Evolutionary conservation across 2,113 vertebrate genomes (phyloP), one percentile per base, ranked within the genome.

Genomic region (Puma concolor): DNA sequence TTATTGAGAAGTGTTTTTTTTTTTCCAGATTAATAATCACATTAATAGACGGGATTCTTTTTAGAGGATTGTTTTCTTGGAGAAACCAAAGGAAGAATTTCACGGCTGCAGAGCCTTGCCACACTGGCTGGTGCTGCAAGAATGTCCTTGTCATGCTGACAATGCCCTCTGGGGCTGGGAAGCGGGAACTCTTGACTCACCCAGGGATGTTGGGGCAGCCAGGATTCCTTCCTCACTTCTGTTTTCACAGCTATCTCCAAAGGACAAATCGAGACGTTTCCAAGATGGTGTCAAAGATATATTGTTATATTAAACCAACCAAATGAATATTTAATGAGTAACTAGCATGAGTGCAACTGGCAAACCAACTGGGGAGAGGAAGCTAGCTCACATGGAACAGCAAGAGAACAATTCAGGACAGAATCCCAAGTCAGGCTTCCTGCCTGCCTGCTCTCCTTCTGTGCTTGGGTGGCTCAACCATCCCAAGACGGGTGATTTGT

Each of bases 21-120:
- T 96, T 97, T 96, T 81, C 95, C 96, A 96, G 96, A 98, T 98
- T 98, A 98, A 98, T 98, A 98, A 98, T 98, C 97, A 96, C 94
- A 98, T 97, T 98, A 98, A 98, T 97, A 97, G 91, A 96, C 4
- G 57, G 97, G 88, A 97, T 97, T 98, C 90, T 96, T 96, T 97
- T 89, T 50, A 91, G 91, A 88, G 74, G 95, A 96, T 96, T 98
- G 77, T 97, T 97, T 98, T 98, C 72, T 86, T 94, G 88, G 54
- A 88, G 41, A 93, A 92, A 83, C 90, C 94, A 66, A 90, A 97
- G 66, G 36, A 48, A 93, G 74, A 79, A 50, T 77, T 48, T 66
- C 72, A 86, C 0, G 0, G 63, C 41, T 21, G 17, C 95, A 21
- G 17, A 66, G 80, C 1, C 1, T 17, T 41, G 21, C n/a, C 64